Evolutionary conservation across 2,888 invertebrate species (phyloP).

Genomic region (Yponomeuta plumbellus): DNA sequence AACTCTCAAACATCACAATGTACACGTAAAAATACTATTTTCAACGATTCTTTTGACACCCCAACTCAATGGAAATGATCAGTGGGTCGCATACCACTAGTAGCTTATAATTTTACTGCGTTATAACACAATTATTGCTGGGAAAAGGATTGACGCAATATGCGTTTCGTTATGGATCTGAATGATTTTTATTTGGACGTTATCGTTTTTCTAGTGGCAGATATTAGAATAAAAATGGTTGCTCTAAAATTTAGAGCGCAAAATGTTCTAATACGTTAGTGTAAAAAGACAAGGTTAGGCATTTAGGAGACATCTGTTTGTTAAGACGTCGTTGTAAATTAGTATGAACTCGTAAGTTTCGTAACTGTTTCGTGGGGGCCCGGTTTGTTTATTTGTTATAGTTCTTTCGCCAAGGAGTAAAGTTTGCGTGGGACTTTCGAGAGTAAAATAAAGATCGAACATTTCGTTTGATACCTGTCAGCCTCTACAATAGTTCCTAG

Average conservation of each 20-base stretch:
- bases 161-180: too few relatives aligned
- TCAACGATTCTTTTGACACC: too few relatives aligned
- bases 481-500: neutral
- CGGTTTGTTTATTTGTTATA: neutral
- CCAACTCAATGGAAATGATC: too few relatives aligned
- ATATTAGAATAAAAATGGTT: conserved; percentile 23
- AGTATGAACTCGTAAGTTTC: conserved; percentile 29
- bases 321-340: conserved; percentile 40
- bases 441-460: neutral
- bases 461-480: neutral
- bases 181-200: too few relatives aligned
- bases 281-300: conserved; percentile 38
- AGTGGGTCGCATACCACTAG: too few relatives aligned
- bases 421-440: neutral
- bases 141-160: too few relatives aligned
- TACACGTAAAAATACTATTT: too few relatives aligned
- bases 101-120: too few relatives aligned
- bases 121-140: too few relatives aligned
- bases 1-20: too few relatives aligned
- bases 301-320: conserved; percentile 24
- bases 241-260: conserved; percentile 67
- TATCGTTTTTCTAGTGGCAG: too few relatives aligned
- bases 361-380: neutral
- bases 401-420: neutral
- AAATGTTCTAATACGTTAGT: conserved; percentile 29